Evolutionary conservation across 2,113 vertebrate genomes (phyloP).

Genomic region (Nettapus auritus): DNA sequence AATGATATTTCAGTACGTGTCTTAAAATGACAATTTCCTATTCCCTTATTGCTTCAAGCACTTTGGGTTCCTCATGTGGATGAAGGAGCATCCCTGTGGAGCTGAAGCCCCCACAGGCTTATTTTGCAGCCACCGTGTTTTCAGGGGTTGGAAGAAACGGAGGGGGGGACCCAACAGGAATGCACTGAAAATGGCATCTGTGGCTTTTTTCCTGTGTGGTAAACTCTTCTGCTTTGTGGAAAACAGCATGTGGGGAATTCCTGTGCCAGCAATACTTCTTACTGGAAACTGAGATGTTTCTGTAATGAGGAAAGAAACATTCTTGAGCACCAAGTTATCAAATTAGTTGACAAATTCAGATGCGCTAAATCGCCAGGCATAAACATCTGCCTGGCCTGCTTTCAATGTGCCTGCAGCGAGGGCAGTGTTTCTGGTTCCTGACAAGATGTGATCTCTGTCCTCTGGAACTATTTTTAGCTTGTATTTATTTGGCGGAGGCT

Average conservation of each 20-base stretch:
- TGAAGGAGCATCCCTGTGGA: not conserved
- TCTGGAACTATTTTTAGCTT: constrained; percentile 34
- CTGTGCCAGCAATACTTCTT: constrained; percentile 5
- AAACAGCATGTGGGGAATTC: constrained; percentile 9
- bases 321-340: constrained; percentile 44
- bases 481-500: constrained; percentile 23
- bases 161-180: constrained; percentile 9
- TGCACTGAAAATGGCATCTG: not conserved
- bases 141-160: not conserved
- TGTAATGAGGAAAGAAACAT: not conserved
- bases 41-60: constrained; percentile 37
- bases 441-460: not conserved
- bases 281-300: constrained; percentile 47
- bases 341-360: constrained; percentile 55
- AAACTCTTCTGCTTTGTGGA: not conserved
- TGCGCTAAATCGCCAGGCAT: not conserved
- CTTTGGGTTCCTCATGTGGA: not conserved
- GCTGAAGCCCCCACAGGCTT: not conserved
- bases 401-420: not conserved
- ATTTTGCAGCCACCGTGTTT: not conserved
- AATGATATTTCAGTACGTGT: constrained; percentile 6
- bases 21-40: constrained; percentile 53
- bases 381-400: constrained; percentile 46
- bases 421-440: not conserved
- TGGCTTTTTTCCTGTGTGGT: not conserved